These are phyloP conservation scores for Gallinago paraguaiae DNA, from an alignment of 2,113 vertebrate genomes.

Conservation along the genomic window DNA sequence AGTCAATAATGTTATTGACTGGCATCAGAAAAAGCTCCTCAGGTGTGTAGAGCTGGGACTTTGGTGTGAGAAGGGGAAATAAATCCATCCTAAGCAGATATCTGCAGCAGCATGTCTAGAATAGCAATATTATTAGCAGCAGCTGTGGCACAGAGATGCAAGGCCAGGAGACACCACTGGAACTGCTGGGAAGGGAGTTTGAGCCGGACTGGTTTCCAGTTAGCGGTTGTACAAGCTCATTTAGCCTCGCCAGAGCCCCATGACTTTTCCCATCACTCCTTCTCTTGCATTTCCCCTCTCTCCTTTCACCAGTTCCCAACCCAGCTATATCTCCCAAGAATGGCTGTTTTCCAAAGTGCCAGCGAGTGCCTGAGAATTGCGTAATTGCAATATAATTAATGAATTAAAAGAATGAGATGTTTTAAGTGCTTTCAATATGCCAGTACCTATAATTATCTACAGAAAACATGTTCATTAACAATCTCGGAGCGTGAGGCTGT, in stretches of 20 bases:
- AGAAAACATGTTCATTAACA: slow-evolving; percentile 78
- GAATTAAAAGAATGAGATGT: slow-evolving; percentile 84
- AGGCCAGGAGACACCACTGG: background rate
- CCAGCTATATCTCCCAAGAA: slow-evolving; percentile 59
- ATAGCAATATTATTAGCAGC: background rate
- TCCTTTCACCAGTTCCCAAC: background rate
- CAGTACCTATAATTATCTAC: slow-evolving; percentile 81
- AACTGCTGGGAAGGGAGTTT: slow-evolving; percentile 1
- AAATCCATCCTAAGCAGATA: slow-evolving; percentile 2
- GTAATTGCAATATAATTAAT: slow-evolving; percentile 86
- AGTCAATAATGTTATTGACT: background rate
- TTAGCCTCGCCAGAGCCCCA: background rate
- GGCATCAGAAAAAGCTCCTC: background rate
- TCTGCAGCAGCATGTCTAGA: background rate
- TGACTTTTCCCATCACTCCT: background rate
- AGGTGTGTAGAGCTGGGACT: background rate
- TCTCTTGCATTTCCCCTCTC: background rate
- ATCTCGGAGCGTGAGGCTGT: slow-evolving; percentile 51
- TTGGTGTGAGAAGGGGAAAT: background rate
- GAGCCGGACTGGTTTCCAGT: slow-evolving; percentile 38
- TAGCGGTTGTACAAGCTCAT: background rate
- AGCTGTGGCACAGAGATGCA: background rate
- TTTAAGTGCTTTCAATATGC: slow-evolving; percentile 82
- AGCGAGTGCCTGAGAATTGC: slow-evolving; percentile 67
- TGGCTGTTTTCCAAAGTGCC: slow-evolving; percentile 74